Evolutionary conservation across 2,797 vertebrate species (phyloP), one percentile per base, ranked within the genome.

Genomic region (Eulemur coronatus): DNA sequence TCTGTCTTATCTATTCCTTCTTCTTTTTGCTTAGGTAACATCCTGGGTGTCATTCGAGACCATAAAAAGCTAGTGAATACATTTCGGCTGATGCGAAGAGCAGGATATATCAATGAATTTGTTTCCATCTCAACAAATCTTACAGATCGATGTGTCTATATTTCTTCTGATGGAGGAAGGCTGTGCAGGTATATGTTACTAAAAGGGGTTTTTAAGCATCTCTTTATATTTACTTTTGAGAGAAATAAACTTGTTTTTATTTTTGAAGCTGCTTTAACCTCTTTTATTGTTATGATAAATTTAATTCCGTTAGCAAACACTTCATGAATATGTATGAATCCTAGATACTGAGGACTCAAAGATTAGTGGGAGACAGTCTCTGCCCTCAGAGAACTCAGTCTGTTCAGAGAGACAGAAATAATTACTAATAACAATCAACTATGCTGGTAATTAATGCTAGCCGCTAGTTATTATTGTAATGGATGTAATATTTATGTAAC

Each of bases 71-170:
- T 99, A 73, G 99, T 99, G 94, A 99, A 97, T 98, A 99, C 99
- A 0, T 99, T 99, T 98, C 99, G 99, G n/a, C 98, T 99, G 93
- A 99, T 99, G 99, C 99, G 99, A 73, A 98, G 99, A 96, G 99
- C 99, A 0, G 99, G 99, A 63, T 99, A 99, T 41, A 99, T 99
- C 98, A 99, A 99, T 0, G 99, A 99, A 97, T 99, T 99, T 65
- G 99, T 99, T 92, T 99, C 99, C 84, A 99, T 99, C 97, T 99
- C 99, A 90, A 99, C 99, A 92, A 99, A 99, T 97, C 97, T 99
- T 97, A 99, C 99, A 0, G 99, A 99, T 97, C 99, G 99, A 96
- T 99, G 99, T 72, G 99, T 99, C 86, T 99, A 99, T 98, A 99
- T 99, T 98, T 99, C 99, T 28, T 99, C 99, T 52, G 99, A 99